Conservation (phyloP, 2,113 vertebrate genomes). For the Gobiocypris rarus region DNA sequence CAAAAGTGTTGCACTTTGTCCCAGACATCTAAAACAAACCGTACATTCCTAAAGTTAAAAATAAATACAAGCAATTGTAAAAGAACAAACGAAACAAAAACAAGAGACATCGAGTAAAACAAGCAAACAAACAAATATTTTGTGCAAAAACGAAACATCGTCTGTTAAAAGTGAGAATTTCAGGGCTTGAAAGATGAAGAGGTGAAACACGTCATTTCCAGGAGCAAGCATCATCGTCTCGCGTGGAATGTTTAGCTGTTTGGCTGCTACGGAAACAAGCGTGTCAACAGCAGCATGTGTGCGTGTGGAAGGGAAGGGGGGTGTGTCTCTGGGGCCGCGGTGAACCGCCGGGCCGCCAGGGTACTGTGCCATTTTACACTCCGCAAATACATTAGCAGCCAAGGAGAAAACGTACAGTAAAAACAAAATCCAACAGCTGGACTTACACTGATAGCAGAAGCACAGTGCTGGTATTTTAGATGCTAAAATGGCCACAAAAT, state of each 20-base stretch:
- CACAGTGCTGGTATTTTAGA: slow-evolving; percentile 79
- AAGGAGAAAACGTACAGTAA: slow-evolving; percentile 60
- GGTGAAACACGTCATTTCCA: slow-evolving; percentile 47
- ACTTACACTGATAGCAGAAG: slow-evolving; percentile 77
- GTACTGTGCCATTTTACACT: slow-evolving; percentile 65
- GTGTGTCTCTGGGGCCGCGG: slow-evolving; percentile 55
- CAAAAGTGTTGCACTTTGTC: slow-evolving; percentile 75
- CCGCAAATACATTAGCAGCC: slow-evolving; percentile 63
- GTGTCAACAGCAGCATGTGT: slow-evolving; percentile 69
- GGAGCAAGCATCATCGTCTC: slow-evolving; percentile 63
- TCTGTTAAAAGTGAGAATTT: slow-evolving; percentile 66
- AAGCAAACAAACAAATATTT: slow-evolving; percentile 63
- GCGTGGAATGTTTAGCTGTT: slow-evolving; percentile 71
- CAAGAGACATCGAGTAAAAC: slow-evolving; percentile 56
- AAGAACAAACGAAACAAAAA: slow-evolving; percentile 65
- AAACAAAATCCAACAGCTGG: slow-evolving; percentile 75
- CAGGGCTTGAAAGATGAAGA: slow-evolving; percentile 60
- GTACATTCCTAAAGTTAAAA: slow-evolving; percentile 87
- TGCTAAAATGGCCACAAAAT: slow-evolving; percentile 81
- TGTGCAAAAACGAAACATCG: slow-evolving; percentile 81
- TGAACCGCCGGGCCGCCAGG: slow-evolving; percentile 14
- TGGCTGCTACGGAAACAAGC: slow-evolving; percentile 60
- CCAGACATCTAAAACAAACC: slow-evolving; percentile 80
- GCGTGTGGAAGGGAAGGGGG: slow-evolving; percentile 13
- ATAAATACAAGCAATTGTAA: slow-evolving; percentile 75